Evolutionary conservation across 2,888 invertebrate genomes (phyloP).

Genomic region (Thalpophila matura): DNA sequence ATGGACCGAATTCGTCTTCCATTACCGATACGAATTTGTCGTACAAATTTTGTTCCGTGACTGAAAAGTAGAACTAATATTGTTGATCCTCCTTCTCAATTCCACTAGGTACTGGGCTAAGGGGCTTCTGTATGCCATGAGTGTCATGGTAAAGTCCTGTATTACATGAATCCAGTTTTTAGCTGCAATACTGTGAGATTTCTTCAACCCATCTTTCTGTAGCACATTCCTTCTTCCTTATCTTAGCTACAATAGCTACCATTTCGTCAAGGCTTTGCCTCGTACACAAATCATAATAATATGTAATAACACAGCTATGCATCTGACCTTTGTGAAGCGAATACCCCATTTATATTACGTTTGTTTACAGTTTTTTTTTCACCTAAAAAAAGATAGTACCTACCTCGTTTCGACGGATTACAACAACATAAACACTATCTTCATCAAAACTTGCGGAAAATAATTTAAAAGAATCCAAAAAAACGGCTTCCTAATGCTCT

Average conservation of each 20-base stretch:
- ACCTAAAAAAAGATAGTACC: not conserved
- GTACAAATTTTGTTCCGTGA: not conserved
- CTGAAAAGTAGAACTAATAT: not conserved
- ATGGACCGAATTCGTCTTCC: not conserved
- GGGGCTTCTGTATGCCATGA: too few species aligned
- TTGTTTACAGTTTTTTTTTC: not conserved
- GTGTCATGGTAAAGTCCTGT: too few species aligned
- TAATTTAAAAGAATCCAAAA: slow-evolving; percentile 12
- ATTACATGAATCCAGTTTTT: too few species aligned
- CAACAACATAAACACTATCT: slow-evolving; percentile 18
- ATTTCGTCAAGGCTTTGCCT: not conserved
- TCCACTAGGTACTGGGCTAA: too few species aligned
- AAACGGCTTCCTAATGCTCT: slow-evolving; percentile 45
- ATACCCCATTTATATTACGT: too few species aligned
- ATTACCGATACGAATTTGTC: not conserved
- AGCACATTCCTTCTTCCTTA: too few species aligned
- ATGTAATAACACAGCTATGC: too few species aligned
- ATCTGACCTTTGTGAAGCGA: too few species aligned
- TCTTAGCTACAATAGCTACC: not conserved
- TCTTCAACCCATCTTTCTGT: too few species aligned
- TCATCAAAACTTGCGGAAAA: slow-evolving; percentile 41
- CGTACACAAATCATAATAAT: too few species aligned
- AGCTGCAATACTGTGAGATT: too few species aligned
- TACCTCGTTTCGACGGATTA: slow-evolving; percentile 1
- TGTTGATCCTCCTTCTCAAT: too few species aligned